A percentile compares a stretch with the other conserved stretches of the same genome.
Conservation (phyloP, 2,888 invertebrate genomes). For the Aspidiotus rigidus region DNA sequence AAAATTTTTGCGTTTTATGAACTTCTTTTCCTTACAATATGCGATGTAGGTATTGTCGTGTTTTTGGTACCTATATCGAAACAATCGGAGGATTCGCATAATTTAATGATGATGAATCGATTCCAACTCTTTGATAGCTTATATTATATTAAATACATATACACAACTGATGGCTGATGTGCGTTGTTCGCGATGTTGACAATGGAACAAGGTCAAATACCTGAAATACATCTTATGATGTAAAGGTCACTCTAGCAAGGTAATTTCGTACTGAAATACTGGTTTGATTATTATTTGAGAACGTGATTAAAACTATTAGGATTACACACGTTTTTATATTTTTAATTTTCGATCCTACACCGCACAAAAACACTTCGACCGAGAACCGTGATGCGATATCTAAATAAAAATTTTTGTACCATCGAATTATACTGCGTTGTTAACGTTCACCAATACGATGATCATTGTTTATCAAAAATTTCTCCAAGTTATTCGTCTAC, state of each 20-base stretch:
- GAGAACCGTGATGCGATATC: background rate
- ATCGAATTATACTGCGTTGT: background rate
- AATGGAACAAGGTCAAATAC: conserved; percentile 28
- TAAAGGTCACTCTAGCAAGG: conserved; percentile 28
- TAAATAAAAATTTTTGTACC: background rate
- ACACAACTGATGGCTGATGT: conserved; percentile 7
- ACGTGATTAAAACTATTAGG: conserved; percentile 23
- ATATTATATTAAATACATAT: conserved; percentile 6
- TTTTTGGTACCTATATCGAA: background rate
- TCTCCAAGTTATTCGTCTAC: no score
- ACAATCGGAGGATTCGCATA: conserved; percentile 1
- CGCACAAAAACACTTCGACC: conserved; percentile 8
- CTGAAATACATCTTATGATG: conserved; percentile 25
- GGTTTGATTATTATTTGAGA: conserved; percentile 13
- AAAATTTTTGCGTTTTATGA: no score
- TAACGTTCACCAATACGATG: no score
- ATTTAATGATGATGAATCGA: conserved; percentile 16
- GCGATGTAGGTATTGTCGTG: no score
- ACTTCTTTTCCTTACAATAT: no score
- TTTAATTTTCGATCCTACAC: background rate
- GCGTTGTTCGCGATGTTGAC: conserved; percentile 14
- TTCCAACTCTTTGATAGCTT: background rate
- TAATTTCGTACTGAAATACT: conserved; percentile 27
- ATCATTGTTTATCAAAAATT: no score
- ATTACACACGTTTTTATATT: conserved; percentile 8